These are phyloP conservation scores for Nothocercus julius DNA, from an alignment of 2,113 vertebrate genomes.

Conservation along the genomic window DNA sequence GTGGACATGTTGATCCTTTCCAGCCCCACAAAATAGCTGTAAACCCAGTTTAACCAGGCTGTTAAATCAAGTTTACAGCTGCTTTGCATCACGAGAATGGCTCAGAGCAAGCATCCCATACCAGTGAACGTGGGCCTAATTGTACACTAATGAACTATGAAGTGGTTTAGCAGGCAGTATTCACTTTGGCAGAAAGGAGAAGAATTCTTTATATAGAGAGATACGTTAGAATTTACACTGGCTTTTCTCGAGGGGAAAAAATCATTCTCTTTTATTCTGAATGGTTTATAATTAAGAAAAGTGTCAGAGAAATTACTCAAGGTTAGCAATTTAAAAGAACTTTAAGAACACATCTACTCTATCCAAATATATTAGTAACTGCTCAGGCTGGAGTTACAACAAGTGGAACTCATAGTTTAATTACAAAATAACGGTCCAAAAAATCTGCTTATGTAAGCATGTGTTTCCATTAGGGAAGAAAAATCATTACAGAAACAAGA, in stretches of 20 bases:
- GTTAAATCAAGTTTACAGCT: conserved; percentile 63
- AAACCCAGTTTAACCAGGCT: conserved; percentile 56
- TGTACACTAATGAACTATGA: conserved; percentile 63
- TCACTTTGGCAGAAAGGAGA: conserved; percentile 50
- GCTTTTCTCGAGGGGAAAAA: conserved; percentile 32
- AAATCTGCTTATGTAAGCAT: conserved; percentile 51
- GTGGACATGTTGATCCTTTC: not conserved
- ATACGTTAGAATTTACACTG: conserved; percentile 45
- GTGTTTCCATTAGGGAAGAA: conserved; percentile 45
- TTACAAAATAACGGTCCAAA: conserved; percentile 31
- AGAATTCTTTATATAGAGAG: conserved; percentile 38
- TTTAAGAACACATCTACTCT: conserved; percentile 17
- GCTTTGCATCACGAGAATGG: conserved; percentile 50
- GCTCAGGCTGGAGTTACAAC: not conserved
- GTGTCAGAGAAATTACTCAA: conserved; percentile 46
- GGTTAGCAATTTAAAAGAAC: conserved; percentile 24
- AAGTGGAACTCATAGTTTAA: conserved; percentile 38
- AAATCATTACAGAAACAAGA: conserved; percentile 62
- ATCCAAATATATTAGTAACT: conserved; percentile 6
- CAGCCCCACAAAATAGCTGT: conserved; percentile 35
- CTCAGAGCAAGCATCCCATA: conserved; percentile 38
- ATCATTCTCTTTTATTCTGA: conserved; percentile 49
- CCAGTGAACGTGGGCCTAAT: conserved; percentile 34
- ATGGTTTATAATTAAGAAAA: conserved; percentile 59
- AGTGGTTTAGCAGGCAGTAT: conserved; percentile 22